Percentiles rank a stretch among this genome's conserved stretches.
These are phyloP conservation scores for Noctilio leporinus DNA, from an alignment of 2,113 vertebrate genomes.

Conservation along the genomic window DNA sequence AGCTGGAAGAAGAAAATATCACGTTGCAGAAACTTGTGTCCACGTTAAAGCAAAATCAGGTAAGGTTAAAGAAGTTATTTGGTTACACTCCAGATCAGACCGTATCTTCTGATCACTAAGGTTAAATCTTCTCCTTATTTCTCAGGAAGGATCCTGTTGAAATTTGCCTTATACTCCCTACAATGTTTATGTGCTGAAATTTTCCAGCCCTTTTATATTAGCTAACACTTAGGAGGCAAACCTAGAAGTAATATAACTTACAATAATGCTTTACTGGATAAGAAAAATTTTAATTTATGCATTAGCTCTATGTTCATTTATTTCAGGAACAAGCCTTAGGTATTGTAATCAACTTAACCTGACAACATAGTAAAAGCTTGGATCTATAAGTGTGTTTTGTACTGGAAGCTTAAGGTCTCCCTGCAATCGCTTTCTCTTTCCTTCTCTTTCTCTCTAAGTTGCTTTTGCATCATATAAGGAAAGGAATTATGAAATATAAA, in stretches of 20 bases:
- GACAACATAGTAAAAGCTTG: background rate
- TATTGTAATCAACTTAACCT: background rate
- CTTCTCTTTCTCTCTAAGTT: background rate
- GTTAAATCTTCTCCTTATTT: background rate
- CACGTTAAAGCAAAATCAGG: conserved; percentile 96
- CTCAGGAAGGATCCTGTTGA: background rate
- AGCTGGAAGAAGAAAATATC: conserved; percentile 98
- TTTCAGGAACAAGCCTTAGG: background rate
- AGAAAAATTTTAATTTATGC: background rate
- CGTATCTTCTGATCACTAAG: background rate
- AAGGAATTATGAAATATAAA: background rate
- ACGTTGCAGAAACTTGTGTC: conserved; percentile 96
- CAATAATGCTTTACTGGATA: background rate
- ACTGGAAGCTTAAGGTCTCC: background rate
- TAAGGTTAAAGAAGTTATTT: conserved; percentile 53
- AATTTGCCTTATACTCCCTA: background rate
- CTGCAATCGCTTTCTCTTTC: background rate
- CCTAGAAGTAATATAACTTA: background rate
- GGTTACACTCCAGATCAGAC: background rate
- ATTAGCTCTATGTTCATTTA: background rate
- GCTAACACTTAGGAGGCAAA: background rate
- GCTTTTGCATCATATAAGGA: background rate
- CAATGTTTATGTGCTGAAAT: background rate
- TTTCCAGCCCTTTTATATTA: background rate
- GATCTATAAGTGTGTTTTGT: background rate